phyloP scores from a whole-genome alignment of 2,888 invertebrate genomes.

The Ernsta delagoae region DNA sequence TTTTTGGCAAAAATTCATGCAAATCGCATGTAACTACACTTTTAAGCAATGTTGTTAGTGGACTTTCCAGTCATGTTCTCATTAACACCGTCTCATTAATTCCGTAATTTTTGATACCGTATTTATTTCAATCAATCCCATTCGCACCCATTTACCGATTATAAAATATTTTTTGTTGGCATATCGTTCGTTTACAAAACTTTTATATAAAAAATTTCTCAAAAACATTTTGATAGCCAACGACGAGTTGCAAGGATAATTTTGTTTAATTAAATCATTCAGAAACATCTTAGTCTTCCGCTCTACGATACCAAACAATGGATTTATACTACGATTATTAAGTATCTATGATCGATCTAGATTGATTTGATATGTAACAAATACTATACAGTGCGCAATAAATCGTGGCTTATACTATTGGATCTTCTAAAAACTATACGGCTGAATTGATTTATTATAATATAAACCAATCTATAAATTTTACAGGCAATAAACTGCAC shows the following conservation, averaged over 20 bases:
- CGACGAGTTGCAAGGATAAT: neutral
- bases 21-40: too few relatives aligned
- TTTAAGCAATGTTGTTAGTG: too few relatives aligned
- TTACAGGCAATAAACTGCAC: too few relatives aligned
- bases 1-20: too few relatives aligned
- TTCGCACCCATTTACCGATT: neutral
- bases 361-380: constrained; percentile 4
- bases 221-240: neutral
- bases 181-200: neutral
- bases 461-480: too few relatives aligned
- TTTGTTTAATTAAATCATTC: neutral
- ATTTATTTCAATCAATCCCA: neutral
- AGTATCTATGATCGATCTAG: neutral
- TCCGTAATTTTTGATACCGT: too few relatives aligned
- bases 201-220: neutral
- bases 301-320: too few relatives aligned
- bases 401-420: neutral
- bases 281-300: neutral
- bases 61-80: too few relatives aligned
- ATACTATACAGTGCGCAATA: neutral
- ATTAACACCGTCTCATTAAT: too few relatives aligned
- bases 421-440: neutral
- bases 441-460: too few relatives aligned
- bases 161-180: neutral
- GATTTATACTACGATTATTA: too few relatives aligned